A percentile compares a stretch with the other conserved stretches of the same genome.
Evolutionary conservation across 2,888 invertebrate genomes (phyloP).

Genomic region (Diplolepis rosae): DNA sequence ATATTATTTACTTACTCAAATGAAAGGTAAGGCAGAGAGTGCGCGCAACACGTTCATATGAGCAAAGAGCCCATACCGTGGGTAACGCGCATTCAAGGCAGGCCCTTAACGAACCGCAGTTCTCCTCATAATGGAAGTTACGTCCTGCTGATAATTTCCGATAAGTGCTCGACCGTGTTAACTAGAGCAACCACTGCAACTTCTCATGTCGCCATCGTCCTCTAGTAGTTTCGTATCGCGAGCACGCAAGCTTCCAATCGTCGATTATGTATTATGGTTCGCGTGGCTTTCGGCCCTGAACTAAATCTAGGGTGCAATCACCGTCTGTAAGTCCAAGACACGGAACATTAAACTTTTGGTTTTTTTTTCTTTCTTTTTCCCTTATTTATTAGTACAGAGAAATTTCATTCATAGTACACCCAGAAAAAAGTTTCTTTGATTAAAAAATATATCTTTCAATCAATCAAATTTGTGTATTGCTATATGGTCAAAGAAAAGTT

Average conservation of each 20-base stretch:
- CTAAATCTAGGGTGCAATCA: not conserved
- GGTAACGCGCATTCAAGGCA: slow-evolving; percentile 8
- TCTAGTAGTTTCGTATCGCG: slow-evolving; percentile 20
- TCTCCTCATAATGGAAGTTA: slow-evolving; percentile 64
- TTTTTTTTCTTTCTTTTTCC: not conserved
- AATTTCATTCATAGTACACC: not conserved
- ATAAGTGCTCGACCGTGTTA: slow-evolving; percentile 70
- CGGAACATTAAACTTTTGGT: slow-evolving; percentile 1
- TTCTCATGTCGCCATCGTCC: not conserved
- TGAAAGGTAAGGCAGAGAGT: slow-evolving; percentile 7
- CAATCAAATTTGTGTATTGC: too few relatives aligned
- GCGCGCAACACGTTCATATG: not conserved
- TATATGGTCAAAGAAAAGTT: too few relatives aligned
- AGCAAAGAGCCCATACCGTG: slow-evolving; percentile 1
- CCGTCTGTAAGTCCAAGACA: not conserved
- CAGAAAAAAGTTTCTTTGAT: too few relatives aligned
- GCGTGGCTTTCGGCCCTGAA: slow-evolving; percentile 20
- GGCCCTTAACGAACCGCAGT: slow-evolving; percentile 20
- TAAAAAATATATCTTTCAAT: too few relatives aligned
- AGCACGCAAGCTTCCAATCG: slow-evolving; percentile 26
- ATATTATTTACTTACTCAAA: not conserved
- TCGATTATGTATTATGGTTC: slow-evolving; percentile 30
- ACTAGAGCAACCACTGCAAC: slow-evolving; percentile 44
- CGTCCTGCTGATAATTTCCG: slow-evolving; percentile 70
- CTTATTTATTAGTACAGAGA: not conserved